phyloP scores from a whole-genome alignment of 2,113 vertebrate genomes.

The Probosciger aterrimus region DNA sequence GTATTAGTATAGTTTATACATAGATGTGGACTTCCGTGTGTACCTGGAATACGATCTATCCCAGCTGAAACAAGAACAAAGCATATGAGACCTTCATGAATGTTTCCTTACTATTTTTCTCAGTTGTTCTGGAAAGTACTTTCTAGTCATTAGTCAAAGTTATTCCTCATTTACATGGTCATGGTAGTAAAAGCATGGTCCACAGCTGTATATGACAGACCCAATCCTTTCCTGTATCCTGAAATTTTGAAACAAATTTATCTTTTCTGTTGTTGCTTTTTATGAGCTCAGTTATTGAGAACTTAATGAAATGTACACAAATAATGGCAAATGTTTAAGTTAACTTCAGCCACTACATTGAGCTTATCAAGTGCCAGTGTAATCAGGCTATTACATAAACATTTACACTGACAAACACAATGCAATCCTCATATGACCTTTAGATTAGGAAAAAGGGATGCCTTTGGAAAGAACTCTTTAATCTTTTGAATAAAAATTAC shows the following conservation, averaged over 20 bases:
- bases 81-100: neutral
- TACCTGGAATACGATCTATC: neutral
- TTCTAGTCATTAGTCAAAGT: neutral
- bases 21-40: neutral
- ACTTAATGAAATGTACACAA: neutral
- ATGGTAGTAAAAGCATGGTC: neutral
- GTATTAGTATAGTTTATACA: neutral
- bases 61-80: neutral
- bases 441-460: neutral
- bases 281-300: neutral
- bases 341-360: neutral
- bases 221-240: neutral
- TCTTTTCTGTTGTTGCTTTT: neutral
- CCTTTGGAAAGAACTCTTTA: neutral
- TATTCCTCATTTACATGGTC: neutral
- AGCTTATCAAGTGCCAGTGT: accelerated
- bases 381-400: neutral
- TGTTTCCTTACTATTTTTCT: neutral
- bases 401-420: neutral
- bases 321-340: neutral
- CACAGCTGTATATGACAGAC: neutral
- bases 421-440: neutral
- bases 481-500: neutral
- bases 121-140: neutral
- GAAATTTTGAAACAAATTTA: neutral